Percentiles rank a stretch among this genome's conserved stretches.
These are phyloP conservation scores for Salminus brasiliensis DNA, from an alignment of 2,113 vertebrate genomes.

Conservation along the genomic window DNA sequence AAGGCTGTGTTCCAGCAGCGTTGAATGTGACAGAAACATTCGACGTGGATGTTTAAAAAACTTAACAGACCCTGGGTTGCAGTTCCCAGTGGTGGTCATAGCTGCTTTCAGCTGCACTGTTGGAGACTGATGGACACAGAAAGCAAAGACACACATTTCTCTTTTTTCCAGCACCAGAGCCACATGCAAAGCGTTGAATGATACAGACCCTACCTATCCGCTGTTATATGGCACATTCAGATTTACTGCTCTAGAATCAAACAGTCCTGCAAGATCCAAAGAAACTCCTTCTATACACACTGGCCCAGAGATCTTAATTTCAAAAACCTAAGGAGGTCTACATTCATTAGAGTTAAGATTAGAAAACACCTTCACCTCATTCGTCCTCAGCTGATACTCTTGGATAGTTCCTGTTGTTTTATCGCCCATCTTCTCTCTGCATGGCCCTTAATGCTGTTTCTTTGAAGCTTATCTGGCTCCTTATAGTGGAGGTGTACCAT, in stretches of 20 bases:
- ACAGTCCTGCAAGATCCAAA: background rate
- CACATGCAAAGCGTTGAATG: background rate
- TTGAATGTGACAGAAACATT: constrained; percentile 33
- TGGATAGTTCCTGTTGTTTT: constrained; percentile 32
- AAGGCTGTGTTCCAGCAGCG: background rate
- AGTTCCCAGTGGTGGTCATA: constrained; percentile 30
- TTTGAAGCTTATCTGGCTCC: constrained; percentile 19
- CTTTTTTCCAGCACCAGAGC: constrained; percentile 18
- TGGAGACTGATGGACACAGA: background rate
- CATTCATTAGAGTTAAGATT: background rate
- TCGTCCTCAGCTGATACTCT: constrained; percentile 4
- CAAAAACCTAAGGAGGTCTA: background rate
- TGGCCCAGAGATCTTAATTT: background rate
- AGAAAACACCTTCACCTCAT: constrained; percentile 5
- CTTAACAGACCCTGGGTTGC: constrained; percentile 5
- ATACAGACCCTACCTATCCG: background rate
- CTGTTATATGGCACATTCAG: constrained; percentile 1
- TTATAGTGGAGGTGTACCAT: constrained; percentile 3
- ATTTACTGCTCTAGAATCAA: constrained; percentile 9
- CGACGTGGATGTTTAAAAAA: constrained; percentile 31
- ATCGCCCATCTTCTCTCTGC: constrained; percentile 27
- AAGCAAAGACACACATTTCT: background rate
- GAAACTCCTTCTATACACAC: background rate
- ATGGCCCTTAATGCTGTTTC: constrained; percentile 3
- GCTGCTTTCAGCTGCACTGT: constrained; percentile 33